Base-by-base conservation (phyloP, 2,888 invertebrate species). In the Biston stratarius region DNA sequence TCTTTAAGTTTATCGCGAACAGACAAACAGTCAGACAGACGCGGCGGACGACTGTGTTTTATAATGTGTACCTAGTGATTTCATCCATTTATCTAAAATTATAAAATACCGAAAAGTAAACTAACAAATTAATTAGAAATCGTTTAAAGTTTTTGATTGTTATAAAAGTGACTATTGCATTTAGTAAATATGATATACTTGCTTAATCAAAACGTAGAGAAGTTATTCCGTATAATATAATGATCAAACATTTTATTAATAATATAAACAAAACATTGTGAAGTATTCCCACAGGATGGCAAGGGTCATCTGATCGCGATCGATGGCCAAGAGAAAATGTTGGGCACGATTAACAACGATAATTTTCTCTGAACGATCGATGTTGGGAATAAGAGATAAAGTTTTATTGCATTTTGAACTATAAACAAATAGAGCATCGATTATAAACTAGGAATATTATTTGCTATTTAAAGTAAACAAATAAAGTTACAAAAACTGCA, bases 281-380 rank as follows among this genome's bases (percentile, higher is more conserved):
- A 76, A 52, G 36, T 83, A 77, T 86, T 86, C 85, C 81, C 81
- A 80, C 78, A 80, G 84, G 88, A 79, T 84, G 80, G 82, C 75
- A 76, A 78, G 75, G 89, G 88, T 90, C 89, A 90, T 86, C 83
- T 82, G 89, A 68, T 68, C 67, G 60, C 63, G 67, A 63, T 68
- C 67, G 89, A 90, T 84, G 77, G 80, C 83, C 86, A 85, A 81
- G 84, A 85, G 88, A 88, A 90, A 90, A 91, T 89, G 89, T 84
- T 85, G 86, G 85, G 81, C 82, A 77, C 87, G 86, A 89, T 88
- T 82, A 83, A 79, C 80, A 74, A 71, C 84, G 88, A 88, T 87
- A 84, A 80, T 73, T 73, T 61, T 33, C 55, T 63, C 24, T 42
- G 59, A 72, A 75, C 74, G 74, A 80, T 76, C 74, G 74, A 80